Evolutionary conservation across 2,888 invertebrate genomes (phyloP).

Genomic region (Chloroclystis v-ata): DNA sequence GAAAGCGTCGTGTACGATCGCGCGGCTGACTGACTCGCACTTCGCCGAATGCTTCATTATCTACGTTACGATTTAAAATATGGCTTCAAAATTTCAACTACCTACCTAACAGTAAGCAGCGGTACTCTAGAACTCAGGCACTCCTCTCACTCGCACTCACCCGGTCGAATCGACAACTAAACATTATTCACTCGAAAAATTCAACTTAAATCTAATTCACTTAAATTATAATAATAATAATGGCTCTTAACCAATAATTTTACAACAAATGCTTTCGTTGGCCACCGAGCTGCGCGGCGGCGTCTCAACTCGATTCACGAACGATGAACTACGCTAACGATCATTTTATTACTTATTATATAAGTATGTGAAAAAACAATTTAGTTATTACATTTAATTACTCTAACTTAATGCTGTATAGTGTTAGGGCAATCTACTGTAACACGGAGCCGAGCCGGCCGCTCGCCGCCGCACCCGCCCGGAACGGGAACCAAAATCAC

Average conservation of each 20-base stretch:
- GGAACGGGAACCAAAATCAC: conserved; percentile 34
- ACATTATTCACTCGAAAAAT: conserved; percentile 74
- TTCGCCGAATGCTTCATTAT: conserved; percentile 68
- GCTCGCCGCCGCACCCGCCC: conserved; percentile 12
- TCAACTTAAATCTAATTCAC: conserved; percentile 75
- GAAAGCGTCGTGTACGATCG: conserved; percentile 58
- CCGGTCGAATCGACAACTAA: conserved; percentile 73
- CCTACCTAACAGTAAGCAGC: conserved; percentile 79
- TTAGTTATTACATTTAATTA: conserved; percentile 53
- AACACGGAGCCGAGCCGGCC: conserved; percentile 36
- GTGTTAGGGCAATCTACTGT: conserved; percentile 50
- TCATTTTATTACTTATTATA: conserved; percentile 68
- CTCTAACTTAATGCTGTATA: conserved; percentile 53
- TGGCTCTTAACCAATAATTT: conserved; percentile 75
- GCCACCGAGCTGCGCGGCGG: conserved; percentile 68
- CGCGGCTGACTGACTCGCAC: conserved; percentile 27
- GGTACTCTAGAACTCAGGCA: conserved; percentile 75
- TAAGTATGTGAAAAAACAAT: conserved; percentile 73
- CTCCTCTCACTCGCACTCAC: conserved; percentile 74
- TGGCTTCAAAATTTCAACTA: conserved; percentile 76
- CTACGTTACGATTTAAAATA: conserved; percentile 75
- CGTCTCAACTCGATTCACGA: conserved; percentile 52
- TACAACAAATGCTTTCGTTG: conserved; percentile 77
- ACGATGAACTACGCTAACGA: conserved; percentile 68
- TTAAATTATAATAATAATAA: conserved; percentile 75